Evolutionary conservation across 2,113 vertebrate genomes (phyloP).

Genomic region (Forbesichthys agassizii): DNA sequence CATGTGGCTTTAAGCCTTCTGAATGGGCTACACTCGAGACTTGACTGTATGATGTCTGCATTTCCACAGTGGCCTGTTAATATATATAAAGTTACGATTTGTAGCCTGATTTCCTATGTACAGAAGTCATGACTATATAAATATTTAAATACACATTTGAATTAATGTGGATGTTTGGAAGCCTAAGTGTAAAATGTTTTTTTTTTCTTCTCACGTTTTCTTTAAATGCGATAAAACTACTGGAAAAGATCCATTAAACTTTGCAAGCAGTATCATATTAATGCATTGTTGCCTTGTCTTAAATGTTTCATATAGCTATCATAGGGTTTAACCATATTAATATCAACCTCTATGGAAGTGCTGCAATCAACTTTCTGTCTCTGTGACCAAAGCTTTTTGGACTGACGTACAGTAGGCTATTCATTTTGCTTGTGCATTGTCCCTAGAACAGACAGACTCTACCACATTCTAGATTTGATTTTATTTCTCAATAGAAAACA

Average conservation of each 20-base stretch:
- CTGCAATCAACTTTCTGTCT: neutral
- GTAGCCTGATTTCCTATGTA: conserved; percentile 84
- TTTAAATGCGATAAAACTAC: conserved; percentile 70
- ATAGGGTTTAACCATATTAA: neutral
- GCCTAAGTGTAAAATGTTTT: conserved; percentile 87
- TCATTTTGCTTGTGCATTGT: neutral
- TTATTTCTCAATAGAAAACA: conserved; percentile 49
- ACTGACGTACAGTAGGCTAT: neutral
- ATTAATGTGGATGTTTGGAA: conserved; percentile 83
- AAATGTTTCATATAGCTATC: neutral
- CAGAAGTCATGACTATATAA: conserved; percentile 77
- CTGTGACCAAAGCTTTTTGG: neutral
- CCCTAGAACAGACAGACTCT: neutral
- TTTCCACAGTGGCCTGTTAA: conserved; percentile 82
- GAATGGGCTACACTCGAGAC: conserved; percentile 79
- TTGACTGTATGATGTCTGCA: conserved; percentile 82
- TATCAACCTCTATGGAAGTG: neutral
- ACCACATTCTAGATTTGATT: conserved; percentile 3
- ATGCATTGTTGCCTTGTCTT: conserved; percentile 18
- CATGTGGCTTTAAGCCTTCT: conserved; percentile 88
- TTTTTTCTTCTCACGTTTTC: conserved; percentile 61
- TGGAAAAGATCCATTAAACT: conserved; percentile 79
- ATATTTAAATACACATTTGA: conserved; percentile 68
- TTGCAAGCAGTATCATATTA: conserved; percentile 68
- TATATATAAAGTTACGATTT: conserved; percentile 72